These are phyloP conservation scores for Eulithis testata DNA, from an alignment of 2,888 invertebrate genomes.

Conservation along the genomic window DNA sequence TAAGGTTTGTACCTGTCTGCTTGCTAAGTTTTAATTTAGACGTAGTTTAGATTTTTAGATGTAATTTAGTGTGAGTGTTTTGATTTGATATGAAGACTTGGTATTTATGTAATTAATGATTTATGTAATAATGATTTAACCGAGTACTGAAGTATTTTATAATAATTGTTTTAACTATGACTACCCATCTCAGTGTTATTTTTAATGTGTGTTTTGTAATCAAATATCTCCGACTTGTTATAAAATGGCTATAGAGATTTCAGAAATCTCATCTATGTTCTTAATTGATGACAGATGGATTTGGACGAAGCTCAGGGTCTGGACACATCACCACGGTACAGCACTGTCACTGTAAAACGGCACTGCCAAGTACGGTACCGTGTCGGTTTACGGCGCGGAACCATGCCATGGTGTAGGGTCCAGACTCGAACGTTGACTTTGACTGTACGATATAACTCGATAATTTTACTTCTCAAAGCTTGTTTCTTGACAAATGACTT, in stretches of 20 bases:
- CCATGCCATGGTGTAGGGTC: too few relatives aligned
- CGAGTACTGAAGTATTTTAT: conserved; percentile 42
- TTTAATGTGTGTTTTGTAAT: conserved; percentile 29
- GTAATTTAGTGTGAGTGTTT: conserved; percentile 55
- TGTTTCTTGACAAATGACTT: too few relatives aligned
- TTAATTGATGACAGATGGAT: conserved; percentile 30
- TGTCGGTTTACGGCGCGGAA: too few relatives aligned
- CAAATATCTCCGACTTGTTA: conserved; percentile 24
- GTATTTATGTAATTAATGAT: conserved; percentile 37
- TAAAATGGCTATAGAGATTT: conserved; percentile 53
- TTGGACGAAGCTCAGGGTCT: too few relatives aligned
- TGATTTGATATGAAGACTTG: conserved; percentile 44
- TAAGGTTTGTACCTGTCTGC: conserved; percentile 65
- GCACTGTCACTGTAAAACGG: too few relatives aligned
- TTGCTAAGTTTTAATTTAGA: conserved; percentile 61
- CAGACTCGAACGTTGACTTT: too few relatives aligned
- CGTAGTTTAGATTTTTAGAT: conserved; percentile 61
- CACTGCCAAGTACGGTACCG: too few relatives aligned
- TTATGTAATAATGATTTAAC: conserved; percentile 31
- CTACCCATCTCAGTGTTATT: conserved; percentile 18
- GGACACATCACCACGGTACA: too few relatives aligned
- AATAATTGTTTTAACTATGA: conserved; percentile 33
- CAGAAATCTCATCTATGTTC: conserved; percentile 49
- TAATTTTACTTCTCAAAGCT: too few relatives aligned
- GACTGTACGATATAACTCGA: too few relatives aligned